Percentiles rank a stretch among this genome's conserved stretches.
These are phyloP conservation scores for Halcyon smyrnensis DNA, from an alignment of 2,797 vertebrate species.

Conservation along the genomic window DNA sequence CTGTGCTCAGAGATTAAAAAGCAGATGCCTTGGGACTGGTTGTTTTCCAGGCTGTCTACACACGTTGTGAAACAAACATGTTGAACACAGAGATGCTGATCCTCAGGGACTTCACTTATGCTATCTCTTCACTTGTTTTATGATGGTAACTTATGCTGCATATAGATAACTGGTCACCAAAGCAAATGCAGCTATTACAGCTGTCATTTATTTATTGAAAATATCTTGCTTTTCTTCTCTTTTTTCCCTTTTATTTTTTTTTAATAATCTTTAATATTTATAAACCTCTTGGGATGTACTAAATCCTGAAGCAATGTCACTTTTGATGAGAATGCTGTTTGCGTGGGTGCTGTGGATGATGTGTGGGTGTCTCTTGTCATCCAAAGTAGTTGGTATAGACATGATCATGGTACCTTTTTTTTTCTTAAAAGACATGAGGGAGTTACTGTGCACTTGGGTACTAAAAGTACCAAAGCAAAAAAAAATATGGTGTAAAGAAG, in stretches of 20 bases:
- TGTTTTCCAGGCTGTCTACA: constrained; percentile 24
- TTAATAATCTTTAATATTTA: constrained; percentile 13
- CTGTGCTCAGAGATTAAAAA: constrained; percentile 50
- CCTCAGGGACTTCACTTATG: constrained; percentile 57
- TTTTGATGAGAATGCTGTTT: constrained; percentile 22
- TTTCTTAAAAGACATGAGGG: constrained; percentile 19
- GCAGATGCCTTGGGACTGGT: constrained; percentile 33
- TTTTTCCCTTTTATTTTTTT: too few species aligned
- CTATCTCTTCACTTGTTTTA: constrained; percentile 50
- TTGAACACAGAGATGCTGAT: constrained; percentile 19
- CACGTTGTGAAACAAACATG: neutral
- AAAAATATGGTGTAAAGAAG: neutral
- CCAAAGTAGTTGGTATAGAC: neutral
- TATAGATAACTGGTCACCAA: constrained; percentile 24
- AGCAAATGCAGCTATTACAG: neutral
- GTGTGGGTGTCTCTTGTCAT: constrained; percentile 17
- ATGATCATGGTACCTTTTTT: neutral
- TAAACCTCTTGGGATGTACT: constrained; percentile 27
- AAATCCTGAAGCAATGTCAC: constrained; percentile 21
- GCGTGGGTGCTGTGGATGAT: neutral
- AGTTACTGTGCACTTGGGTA: constrained; percentile 39
- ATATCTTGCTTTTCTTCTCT: neutral
- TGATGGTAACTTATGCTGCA: constrained; percentile 36
- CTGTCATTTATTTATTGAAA: constrained; percentile 45
- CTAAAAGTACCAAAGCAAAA: constrained; percentile 31